phyloP scores from a whole-genome alignment of 30 jellyfish, hydroid and myxozoan species.

The Hydra vulgaris region DNA sequence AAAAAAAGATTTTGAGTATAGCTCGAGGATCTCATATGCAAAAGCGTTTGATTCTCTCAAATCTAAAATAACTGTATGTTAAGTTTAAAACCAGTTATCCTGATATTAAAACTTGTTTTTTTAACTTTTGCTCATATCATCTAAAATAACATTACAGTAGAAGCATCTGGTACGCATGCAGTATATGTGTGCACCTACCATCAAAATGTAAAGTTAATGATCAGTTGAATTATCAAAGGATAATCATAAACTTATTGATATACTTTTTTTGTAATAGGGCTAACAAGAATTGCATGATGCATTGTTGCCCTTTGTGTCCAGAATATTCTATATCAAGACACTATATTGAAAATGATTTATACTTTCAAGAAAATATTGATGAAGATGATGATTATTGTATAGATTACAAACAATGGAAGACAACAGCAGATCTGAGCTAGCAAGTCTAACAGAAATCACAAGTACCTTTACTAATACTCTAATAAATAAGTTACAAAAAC shows the following conservation, averaged over 20 bases:
- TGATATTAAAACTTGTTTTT: too few relatives aligned
- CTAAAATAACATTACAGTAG: not conserved
- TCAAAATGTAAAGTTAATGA: not conserved
- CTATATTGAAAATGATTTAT: not conserved
- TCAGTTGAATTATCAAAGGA: not conserved
- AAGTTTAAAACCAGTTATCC: too few relatives aligned
- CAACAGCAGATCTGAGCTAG: constrained; percentile 23
- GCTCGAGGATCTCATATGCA: too few relatives aligned
- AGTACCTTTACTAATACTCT: constrained; percentile 22
- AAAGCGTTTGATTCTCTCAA: too few relatives aligned
- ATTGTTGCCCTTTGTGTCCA: constrained; percentile 30
- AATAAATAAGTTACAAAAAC: constrained; percentile 29
- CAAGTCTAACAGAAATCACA: not conserved
- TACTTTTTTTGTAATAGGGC: constrained; percentile 3
- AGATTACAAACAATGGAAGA: constrained; percentile 23
- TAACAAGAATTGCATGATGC: constrained; percentile 28
- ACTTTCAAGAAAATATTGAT: not conserved
- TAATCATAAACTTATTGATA: not conserved
- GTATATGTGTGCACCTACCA: not conserved
- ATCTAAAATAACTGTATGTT: too few relatives aligned
- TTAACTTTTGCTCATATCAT: too few relatives aligned
- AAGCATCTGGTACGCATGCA: not conserved
- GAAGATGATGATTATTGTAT: constrained; percentile 10
- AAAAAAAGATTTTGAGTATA: too few relatives aligned
- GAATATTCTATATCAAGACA: constrained; percentile 1